A percentile compares a stretch with the other conserved stretches of the same genome.
phyloP scores from a whole-genome alignment of 1,140 invertebrate species.

The Battus philenor region DNA sequence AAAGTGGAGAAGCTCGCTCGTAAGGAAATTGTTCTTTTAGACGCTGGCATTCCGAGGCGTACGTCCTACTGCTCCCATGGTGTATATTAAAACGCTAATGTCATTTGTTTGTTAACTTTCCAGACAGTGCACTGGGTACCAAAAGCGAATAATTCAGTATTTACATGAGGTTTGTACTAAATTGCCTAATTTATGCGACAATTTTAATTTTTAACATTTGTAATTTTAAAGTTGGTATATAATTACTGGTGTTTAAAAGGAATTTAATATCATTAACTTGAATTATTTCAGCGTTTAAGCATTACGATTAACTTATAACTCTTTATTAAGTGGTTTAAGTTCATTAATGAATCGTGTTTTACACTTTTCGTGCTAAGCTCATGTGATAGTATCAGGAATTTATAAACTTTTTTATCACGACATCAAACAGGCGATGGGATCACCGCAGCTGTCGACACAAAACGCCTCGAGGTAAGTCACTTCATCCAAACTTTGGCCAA shows the following conservation, averaged over 20 bases:
- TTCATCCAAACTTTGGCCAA: slow-evolving; percentile 64
- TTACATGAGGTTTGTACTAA: too few relatives aligned
- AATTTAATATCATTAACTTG: too few relatives aligned
- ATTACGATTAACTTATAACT: too few relatives aligned
- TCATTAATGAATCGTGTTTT: not conserved
- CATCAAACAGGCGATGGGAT: slow-evolving; percentile 56
- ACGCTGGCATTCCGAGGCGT: slow-evolving; percentile 19
- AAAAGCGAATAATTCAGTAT: too few relatives aligned
- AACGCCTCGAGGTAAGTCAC: slow-evolving; percentile 56
- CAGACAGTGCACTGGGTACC: slow-evolving; percentile 29
- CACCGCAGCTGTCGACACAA: slow-evolving; percentile 55
- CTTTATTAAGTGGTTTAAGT: too few relatives aligned
- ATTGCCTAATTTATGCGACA: too few relatives aligned
- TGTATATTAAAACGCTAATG: slow-evolving; percentile 57
- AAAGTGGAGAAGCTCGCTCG: slow-evolving; percentile 4
- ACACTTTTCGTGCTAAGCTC: slow-evolving; percentile 2
- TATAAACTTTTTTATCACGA: slow-evolving; percentile 41
- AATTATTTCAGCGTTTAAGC: too few relatives aligned
- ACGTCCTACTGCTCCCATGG: slow-evolving; percentile 29
- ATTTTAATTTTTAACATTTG: too few relatives aligned
- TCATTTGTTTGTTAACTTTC: slow-evolving; percentile 54
- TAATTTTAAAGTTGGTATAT: too few relatives aligned
- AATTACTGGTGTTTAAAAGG: too few relatives aligned
- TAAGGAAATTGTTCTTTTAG: slow-evolving; percentile 33
- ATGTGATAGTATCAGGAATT: slow-evolving; percentile 21